Evolutionary conservation across 2,888 invertebrate species (phyloP).

Genomic region (Coelogynopora nodosa): DNA sequence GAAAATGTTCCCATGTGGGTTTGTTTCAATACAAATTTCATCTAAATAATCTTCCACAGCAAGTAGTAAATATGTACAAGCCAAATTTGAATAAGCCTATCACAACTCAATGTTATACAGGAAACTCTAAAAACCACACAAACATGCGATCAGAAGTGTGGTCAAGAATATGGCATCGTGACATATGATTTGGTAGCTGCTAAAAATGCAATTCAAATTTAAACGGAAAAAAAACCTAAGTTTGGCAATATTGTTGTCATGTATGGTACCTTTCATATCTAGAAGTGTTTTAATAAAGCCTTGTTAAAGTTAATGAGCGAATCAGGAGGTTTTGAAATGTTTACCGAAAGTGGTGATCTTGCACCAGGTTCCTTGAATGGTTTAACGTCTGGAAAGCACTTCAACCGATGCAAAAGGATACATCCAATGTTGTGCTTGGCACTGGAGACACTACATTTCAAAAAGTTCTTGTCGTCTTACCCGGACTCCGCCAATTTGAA

Average conservation of each 20-base stretch:
- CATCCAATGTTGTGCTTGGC: slow-evolving; percentile 47
- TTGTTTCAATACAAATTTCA: too few species aligned
- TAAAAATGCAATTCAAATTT: slow-evolving; percentile 49
- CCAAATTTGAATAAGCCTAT: too few species aligned
- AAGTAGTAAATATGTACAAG: too few species aligned
- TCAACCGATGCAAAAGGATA: slow-evolving; percentile 49
- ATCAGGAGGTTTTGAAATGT: slow-evolving; percentile 48
- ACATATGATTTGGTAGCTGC: slow-evolving; percentile 48
- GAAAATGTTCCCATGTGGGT: too few species aligned
- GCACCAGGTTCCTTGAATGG: slow-evolving; percentile 48
- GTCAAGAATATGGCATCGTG: slow-evolving; percentile 37
- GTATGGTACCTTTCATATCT: slow-evolving; percentile 49
- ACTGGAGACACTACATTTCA: not conserved
- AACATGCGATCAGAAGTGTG: too few species aligned
- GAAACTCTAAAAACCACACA: too few species aligned
- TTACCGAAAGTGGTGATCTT: slow-evolving; percentile 48
- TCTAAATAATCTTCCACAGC: too few species aligned
- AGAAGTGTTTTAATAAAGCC: slow-evolving; percentile 48
- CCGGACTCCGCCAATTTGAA: not conserved
- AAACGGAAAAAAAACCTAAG: slow-evolving; percentile 46
- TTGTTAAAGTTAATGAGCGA: slow-evolving; percentile 48
- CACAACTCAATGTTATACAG: too few species aligned
- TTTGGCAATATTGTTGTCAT: slow-evolving; percentile 49
- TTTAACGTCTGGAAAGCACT: slow-evolving; percentile 48
- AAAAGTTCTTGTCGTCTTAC: slow-evolving; percentile 12